These are phyloP conservation scores for Gonatopus flavifemur DNA, from an alignment of 1,140 invertebrate species.

Conservation along the genomic window DNA sequence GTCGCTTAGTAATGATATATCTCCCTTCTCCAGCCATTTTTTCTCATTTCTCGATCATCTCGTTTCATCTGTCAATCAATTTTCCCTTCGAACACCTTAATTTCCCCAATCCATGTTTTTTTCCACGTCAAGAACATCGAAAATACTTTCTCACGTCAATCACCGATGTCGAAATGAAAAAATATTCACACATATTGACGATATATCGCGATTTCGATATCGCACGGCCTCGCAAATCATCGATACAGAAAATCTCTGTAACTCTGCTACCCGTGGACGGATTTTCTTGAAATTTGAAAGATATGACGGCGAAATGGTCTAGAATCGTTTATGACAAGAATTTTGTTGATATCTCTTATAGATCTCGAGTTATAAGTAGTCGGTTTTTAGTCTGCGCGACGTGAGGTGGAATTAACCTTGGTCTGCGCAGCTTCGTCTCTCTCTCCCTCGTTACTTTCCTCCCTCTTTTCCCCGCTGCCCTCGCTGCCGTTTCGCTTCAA, in stretches of 20 bases:
- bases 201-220: constrained; percentile 7
- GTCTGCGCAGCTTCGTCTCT: constrained; percentile 41
- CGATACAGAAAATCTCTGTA: constrained; percentile 19
- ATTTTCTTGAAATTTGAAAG: constrained; percentile 32
- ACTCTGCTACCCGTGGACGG: background rate
- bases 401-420: constrained; percentile 8
- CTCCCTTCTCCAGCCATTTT: too few relatives aligned
- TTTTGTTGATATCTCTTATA: constrained; percentile 15
- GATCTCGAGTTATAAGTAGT: constrained; percentile 37
- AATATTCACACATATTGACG: background rate
- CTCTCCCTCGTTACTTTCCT: background rate
- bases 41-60: too few relatives aligned
- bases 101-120: too few relatives aligned
- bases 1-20: too few relatives aligned
- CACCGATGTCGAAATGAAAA: too few relatives aligned
- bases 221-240: background rate
- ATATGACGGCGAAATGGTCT: constrained; percentile 47
- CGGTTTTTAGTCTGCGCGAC: constrained; percentile 40
- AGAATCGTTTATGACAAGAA: constrained; percentile 32
- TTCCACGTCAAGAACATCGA: too few relatives aligned
- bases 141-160: too few relatives aligned
- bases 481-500: too few relatives aligned
- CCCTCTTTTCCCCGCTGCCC: constrained; percentile 31
- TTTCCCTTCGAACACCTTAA: too few relatives aligned
- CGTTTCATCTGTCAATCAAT: too few relatives aligned